Evolutionary conservation across 2,888 invertebrate species (phyloP).

Genomic region (Aleiodes leptofemur): DNA sequence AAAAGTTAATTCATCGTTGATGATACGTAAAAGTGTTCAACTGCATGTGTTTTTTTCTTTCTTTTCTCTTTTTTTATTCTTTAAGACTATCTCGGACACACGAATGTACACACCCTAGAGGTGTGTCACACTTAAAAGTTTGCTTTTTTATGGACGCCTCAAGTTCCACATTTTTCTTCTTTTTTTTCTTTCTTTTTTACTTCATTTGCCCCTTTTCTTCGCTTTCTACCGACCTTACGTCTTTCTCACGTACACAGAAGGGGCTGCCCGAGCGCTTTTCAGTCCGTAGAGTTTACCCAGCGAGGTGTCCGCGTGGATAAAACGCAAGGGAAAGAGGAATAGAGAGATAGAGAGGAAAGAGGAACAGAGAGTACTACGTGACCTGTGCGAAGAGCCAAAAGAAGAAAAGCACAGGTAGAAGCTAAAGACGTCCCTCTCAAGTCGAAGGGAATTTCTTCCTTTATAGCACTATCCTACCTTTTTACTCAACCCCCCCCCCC

Average conservation of each 20-base stretch:
- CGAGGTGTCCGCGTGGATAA: conserved; percentile 20
- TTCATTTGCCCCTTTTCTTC: conserved; percentile 21
- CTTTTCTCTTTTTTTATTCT: background rate
- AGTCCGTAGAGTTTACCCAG: conserved; percentile 30
- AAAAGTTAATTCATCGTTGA: conserved; percentile 27
- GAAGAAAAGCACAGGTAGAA: background rate
- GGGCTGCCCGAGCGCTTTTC: conserved; percentile 30
- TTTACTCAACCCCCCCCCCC: conserved; percentile 33
- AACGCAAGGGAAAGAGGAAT: conserved; percentile 21
- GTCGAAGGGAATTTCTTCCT: conserved; percentile 45
- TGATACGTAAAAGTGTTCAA: conserved; percentile 23
- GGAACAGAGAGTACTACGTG: conserved; percentile 46
- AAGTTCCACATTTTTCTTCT: conserved; percentile 13
- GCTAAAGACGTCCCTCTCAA: conserved; percentile 22
- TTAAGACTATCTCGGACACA: background rate
- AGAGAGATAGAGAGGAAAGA: conserved; percentile 23
- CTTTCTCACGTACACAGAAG: conserved; percentile 48
- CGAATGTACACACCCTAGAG: background rate
- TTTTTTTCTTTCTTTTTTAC: conserved; percentile 22
- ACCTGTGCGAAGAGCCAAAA: conserved; percentile 39
- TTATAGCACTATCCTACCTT: conserved; percentile 21
- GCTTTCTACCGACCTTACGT: conserved; percentile 16
- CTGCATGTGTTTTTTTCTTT: background rate
- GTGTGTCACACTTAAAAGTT: conserved; percentile 43
- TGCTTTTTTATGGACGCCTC: conserved; percentile 51